Conservation (phyloP, 2,888 invertebrate genomes). For the Augochlorella aurata region DNA sequence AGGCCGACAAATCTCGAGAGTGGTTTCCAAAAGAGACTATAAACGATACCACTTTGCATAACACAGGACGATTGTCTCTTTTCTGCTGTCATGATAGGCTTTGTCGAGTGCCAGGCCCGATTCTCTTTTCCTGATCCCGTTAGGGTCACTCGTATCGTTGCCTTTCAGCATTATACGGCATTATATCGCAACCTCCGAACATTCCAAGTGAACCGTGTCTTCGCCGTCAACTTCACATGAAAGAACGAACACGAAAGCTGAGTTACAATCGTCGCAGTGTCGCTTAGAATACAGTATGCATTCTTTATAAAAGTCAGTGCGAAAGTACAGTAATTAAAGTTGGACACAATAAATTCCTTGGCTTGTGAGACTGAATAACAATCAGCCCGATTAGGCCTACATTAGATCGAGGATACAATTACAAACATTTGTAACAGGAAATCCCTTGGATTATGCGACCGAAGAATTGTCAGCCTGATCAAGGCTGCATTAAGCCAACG, state of each 20-base stretch:
- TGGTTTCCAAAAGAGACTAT: neutral
- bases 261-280: neutral
- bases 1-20: neutral
- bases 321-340: too few relatives aligned
- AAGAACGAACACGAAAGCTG: neutral
- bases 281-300: too few relatives aligned
- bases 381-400: too few relatives aligned
- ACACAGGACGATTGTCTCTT: neutral
- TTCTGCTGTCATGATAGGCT: neutral
- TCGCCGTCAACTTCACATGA: neutral
- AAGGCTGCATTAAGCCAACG: too few relatives aligned
- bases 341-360: too few relatives aligned
- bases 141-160: neutral
- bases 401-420: too few relatives aligned
- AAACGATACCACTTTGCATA: neutral
- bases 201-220: neutral
- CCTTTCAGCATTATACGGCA: neutral
- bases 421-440: too few relatives aligned
- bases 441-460: too few relatives aligned
- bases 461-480: too few relatives aligned
- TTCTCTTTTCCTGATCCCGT: conserved; percentile 1
- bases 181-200: neutral
- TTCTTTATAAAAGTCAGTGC: too few relatives aligned
- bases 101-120: neutral
- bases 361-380: too few relatives aligned